These are phyloP conservation scores for Cassiopea xamachana DNA, from an alignment of 30 jellyfish, hydroid and myxozoan species.

Conservation along the genomic window DNA sequence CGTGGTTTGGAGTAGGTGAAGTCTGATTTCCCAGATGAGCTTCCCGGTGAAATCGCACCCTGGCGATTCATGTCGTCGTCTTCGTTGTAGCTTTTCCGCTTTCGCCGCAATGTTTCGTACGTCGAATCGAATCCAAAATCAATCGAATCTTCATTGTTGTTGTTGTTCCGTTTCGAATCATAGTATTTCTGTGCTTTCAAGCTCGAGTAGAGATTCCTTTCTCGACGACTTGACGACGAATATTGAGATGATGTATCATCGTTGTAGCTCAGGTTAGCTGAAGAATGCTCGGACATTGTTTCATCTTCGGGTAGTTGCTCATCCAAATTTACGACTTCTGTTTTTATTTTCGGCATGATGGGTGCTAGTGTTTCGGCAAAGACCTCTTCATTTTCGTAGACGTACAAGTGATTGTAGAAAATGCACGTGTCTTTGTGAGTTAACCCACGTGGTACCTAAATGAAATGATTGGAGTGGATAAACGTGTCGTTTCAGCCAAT, in stretches of 20 bases:
- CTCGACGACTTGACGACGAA: constrained; percentile 69
- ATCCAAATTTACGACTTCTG: constrained; percentile 49
- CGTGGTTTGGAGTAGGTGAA: constrained; percentile 80
- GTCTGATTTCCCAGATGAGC: constrained; percentile 73
- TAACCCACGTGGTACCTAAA: constrained; percentile 74
- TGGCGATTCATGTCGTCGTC: constrained; percentile 15
- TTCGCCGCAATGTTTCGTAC: constrained; percentile 73
- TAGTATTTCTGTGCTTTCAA: constrained; percentile 52
- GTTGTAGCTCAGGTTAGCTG: constrained; percentile 66
- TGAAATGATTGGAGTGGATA: no score
- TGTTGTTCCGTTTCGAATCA: constrained; percentile 52
- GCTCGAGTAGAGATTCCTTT: constrained; percentile 69
- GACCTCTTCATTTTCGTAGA: constrained; percentile 86
- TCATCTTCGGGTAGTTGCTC: constrained; percentile 63
- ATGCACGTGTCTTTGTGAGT: constrained; percentile 81
- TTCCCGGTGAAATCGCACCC: constrained; percentile 61
- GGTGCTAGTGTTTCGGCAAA: constrained; percentile 82
- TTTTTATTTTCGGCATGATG: constrained; percentile 49
- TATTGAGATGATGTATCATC: constrained; percentile 70
- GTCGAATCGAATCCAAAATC: constrained; percentile 73
- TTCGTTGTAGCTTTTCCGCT: constrained; percentile 54
- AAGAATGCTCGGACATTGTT: constrained; percentile 35
- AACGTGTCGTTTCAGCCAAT: no score
- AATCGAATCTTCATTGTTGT: constrained; percentile 43
- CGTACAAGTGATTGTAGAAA: constrained; percentile 85